phyloP scores from a whole-genome alignment of 1,140 invertebrate genomes.

The Brachionus manjavacas region DNA sequence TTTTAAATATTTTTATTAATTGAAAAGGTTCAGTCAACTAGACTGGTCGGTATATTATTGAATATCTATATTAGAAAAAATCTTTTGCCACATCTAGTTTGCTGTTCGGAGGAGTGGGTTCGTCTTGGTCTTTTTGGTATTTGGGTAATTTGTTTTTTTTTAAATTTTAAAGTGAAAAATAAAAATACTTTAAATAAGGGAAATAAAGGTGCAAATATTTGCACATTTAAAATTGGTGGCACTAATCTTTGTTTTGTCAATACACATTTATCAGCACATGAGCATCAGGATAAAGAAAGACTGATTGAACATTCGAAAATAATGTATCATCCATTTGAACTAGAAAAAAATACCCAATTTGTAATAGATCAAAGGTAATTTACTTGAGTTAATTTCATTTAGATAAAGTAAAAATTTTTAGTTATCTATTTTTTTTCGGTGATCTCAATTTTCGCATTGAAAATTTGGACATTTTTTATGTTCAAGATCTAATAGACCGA shows the following conservation, averaged over 20 bases:
- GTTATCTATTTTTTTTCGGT: constrained; percentile 31
- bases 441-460: constrained; percentile 40
- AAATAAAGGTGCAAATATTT: constrained; percentile 38
- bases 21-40: constrained; percentile 5
- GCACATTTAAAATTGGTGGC: constrained; percentile 7
- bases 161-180: neutral
- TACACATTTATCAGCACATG: constrained; percentile 30
- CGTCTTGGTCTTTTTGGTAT: constrained; percentile 7
- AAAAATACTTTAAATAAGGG: neutral
- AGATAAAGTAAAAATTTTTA: neutral
- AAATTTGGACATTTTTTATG: neutral
- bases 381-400: neutral
- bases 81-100: neutral
- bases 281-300: constrained; percentile 10
- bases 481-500: neutral
- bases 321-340: neutral
- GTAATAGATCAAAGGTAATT: constrained; percentile 24
- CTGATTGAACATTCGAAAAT: constrained; percentile 29
- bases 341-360: neutral
- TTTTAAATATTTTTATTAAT: neutral
- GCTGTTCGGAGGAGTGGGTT: constrained; percentile 12
- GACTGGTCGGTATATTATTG: constrained; percentile 10
- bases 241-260: constrained; percentile 37
- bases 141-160: neutral
- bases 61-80: constrained; percentile 38